phyloP scores from a whole-genome alignment of 2,113 vertebrate genomes.

The Actenoides hombroni region DNA sequence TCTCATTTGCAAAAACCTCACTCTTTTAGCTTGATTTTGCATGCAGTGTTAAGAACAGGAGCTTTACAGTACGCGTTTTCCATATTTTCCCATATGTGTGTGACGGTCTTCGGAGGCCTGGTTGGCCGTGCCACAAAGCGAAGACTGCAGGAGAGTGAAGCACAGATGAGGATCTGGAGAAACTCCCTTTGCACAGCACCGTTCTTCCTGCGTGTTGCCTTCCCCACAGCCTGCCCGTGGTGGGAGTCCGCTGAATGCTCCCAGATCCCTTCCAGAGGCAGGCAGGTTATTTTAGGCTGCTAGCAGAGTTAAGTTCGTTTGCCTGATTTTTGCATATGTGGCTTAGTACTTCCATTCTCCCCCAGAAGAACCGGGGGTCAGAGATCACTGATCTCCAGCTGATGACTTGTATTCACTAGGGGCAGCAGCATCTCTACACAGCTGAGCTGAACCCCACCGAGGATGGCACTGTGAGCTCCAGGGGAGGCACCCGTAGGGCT shows the following conservation, averaged over 20 bases:
- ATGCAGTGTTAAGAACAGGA: neutral
- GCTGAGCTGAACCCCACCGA: accelerated
- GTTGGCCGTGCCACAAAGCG: neutral
- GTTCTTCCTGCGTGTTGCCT: neutral
- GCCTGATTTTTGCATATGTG: neutral
- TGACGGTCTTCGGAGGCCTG: neutral
- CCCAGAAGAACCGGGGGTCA: no score
- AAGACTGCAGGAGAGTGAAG: neutral
- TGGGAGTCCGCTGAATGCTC: neutral
- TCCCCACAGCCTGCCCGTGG: neutral
- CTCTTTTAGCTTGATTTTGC: slow-evolving; percentile 16
- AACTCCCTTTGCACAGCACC: neutral
- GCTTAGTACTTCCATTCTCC: neutral
- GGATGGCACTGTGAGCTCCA: neutral
- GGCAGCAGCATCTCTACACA: neutral
- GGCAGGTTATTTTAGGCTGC: neutral
- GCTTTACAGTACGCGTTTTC: neutral
- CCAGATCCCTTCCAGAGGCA: neutral
- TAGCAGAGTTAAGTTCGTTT: neutral
- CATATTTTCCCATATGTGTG: neutral
- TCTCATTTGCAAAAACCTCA: neutral
- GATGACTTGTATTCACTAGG: neutral
- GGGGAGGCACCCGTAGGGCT: neutral
- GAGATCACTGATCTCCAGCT: neutral
- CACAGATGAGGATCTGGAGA: neutral